Percentiles rank a stretch among this genome's conserved stretches.
These are phyloP conservation scores for Nephrotoma guestfalica DNA, from an alignment of 2,888 invertebrate genomes.

Conservation along the genomic window DNA sequence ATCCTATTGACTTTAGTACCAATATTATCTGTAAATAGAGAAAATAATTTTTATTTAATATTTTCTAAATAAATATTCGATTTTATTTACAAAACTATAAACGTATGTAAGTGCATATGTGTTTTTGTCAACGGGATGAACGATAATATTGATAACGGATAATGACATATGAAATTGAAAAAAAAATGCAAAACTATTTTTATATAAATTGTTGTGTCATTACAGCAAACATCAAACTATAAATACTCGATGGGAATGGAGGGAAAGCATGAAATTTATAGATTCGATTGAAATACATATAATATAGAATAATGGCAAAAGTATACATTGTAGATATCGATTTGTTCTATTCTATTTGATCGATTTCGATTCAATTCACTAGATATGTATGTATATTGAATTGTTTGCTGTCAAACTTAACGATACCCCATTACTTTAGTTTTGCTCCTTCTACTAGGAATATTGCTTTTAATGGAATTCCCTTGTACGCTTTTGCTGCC, in stretches of 20 bases:
- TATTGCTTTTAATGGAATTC: neutral
- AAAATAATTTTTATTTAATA: neutral
- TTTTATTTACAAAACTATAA: neutral
- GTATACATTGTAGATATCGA: neutral
- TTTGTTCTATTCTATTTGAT: neutral
- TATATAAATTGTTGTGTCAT: neutral
- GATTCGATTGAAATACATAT: neutral
- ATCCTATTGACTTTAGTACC: slow-evolving; percentile 57
- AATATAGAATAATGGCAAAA: neutral
- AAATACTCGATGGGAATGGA: neutral
- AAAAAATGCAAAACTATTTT: neutral
- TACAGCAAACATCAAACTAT: neutral
- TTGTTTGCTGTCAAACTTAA: neutral
- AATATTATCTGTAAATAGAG: slow-evolving; percentile 50
- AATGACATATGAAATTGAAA: neutral
- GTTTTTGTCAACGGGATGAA: neutral
- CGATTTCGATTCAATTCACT: neutral
- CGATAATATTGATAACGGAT: neutral
- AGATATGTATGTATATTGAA: neutral
- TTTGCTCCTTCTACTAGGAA: neutral
- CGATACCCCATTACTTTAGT: neutral
- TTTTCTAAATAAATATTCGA: neutral
- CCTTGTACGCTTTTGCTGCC: no score
- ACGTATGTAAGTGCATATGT: no score
- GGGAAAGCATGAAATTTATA: neutral